phyloP scores from a whole-genome alignment of 2,113 vertebrate species.

The Paraplagusia blochii region DNA sequence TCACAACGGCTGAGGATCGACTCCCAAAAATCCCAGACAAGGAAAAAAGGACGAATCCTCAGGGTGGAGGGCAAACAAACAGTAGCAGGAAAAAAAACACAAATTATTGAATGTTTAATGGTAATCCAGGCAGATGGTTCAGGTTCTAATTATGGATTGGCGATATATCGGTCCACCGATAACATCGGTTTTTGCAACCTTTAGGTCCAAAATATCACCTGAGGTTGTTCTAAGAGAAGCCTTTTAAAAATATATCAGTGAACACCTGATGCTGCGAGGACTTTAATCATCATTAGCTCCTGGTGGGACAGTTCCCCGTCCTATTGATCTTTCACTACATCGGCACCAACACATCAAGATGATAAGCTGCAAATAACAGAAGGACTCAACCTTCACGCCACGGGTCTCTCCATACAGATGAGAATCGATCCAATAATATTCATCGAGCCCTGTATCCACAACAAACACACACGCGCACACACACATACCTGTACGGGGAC shows the following conservation, averaged over 20 bases:
- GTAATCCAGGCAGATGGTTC: no score
- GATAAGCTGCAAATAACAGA: conserved; percentile 9
- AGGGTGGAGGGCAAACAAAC: no score
- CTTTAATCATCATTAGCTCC: conserved; percentile 3
- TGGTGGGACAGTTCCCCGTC: conserved; percentile 21
- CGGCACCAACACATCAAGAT: conserved; percentile 31
- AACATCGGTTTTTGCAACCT: background rate
- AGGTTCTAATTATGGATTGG: no score
- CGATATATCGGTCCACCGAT: no score
- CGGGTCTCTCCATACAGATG: conserved; percentile 19
- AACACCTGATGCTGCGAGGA: background rate
- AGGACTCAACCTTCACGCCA: conserved; percentile 14
- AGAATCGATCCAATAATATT: conserved; percentile 35
- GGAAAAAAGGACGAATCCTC: no score
- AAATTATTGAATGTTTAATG: no score
- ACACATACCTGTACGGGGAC: background rate
- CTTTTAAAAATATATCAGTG: background rate
- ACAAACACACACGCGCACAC: conserved; percentile 11
- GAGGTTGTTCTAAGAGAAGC: background rate
- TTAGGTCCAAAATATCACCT: background rate
- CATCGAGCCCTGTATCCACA: conserved; percentile 1
- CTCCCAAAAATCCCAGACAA: no score
- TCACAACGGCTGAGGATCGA: no score
- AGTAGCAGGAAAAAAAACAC: no score
- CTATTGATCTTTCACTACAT: conserved; percentile 30